These are phyloP conservation scores for Motacilla alba DNA, from an alignment of 2,113 vertebrate genomes.

Conservation along the genomic window DNA sequence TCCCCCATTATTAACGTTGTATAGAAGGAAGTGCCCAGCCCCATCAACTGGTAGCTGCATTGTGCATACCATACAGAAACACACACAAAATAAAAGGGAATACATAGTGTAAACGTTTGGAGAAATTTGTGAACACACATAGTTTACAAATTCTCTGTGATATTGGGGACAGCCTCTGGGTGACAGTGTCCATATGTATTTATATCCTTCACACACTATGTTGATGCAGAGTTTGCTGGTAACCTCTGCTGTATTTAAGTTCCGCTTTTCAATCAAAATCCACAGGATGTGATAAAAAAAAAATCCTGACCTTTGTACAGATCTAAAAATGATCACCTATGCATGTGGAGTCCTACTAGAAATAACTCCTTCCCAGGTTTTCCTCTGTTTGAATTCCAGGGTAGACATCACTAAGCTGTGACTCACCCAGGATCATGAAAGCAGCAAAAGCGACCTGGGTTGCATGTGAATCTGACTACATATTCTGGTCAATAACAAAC, in stretches of 20 bases:
- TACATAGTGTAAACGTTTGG: not conserved
- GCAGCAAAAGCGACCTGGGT: not conserved
- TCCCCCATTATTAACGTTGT: constrained; percentile 40
- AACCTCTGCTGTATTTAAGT: not conserved
- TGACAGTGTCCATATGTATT: not conserved
- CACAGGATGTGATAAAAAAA: not conserved
- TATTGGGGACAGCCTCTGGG: not conserved
- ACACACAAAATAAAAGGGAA: not conserved
- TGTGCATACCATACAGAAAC: not conserved
- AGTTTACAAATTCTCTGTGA: not conserved
- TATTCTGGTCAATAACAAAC: constrained; percentile 16
- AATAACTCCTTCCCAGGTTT: not conserved
- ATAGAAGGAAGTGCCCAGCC: constrained; percentile 50
- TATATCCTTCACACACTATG: not conserved
- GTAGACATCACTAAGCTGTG: not conserved
- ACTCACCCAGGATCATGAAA: not conserved
- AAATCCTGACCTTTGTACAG: not conserved
- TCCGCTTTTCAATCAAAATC: not conserved
- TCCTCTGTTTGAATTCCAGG: not conserved
- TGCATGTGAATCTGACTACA: not conserved
- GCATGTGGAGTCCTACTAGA: not conserved
- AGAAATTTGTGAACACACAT: not conserved
- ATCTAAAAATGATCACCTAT: not conserved
- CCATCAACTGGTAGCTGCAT: not conserved
- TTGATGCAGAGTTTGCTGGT: not conserved